phyloP scores from a whole-genome alignment of 2,797 vertebrate genomes.

The Mormyrops attenuatus region DNA sequence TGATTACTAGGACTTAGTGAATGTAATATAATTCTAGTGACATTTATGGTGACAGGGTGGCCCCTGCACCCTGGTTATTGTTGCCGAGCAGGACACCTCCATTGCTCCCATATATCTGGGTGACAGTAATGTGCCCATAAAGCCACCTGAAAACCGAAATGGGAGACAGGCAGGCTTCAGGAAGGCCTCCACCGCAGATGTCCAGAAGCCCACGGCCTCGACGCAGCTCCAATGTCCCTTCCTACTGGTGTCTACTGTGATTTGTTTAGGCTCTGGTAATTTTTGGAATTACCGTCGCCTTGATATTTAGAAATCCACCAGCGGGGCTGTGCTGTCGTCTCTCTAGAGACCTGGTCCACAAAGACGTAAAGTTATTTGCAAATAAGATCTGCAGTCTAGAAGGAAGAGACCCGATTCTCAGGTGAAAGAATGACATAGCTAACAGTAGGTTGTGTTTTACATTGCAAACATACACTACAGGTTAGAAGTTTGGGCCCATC shows the following conservation, averaged over 20 bases:
- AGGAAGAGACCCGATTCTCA: not conserved
- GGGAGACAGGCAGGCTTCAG: slow-evolving; percentile 18
- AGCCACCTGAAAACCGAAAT: slow-evolving; percentile 27
- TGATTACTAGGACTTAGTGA: slow-evolving; percentile 21
- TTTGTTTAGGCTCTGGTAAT: slow-evolving; percentile 4
- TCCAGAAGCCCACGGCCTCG: not conserved
- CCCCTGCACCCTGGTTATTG: slow-evolving; percentile 29
- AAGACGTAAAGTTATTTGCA: not conserved
- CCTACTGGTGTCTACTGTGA: not conserved
- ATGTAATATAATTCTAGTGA: slow-evolving; percentile 27
- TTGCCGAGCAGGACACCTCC: slow-evolving; percentile 35
- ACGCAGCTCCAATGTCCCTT: not conserved
- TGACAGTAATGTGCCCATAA: slow-evolving; percentile 52
- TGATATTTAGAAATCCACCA: not conserved
- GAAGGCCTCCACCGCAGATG: not conserved
- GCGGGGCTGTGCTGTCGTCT: not conserved
- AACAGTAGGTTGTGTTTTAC: not conserved
- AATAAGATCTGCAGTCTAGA: not conserved
- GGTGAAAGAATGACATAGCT: not conserved
- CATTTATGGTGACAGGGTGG: slow-evolving; percentile 22
- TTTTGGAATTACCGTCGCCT: not conserved
- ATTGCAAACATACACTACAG: not conserved
- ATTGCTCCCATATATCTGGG: slow-evolving; percentile 49
- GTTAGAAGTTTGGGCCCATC: not conserved
- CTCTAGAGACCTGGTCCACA: not conserved